These are phyloP conservation scores for Aplochiton taeniatus DNA, from an alignment of 2,797 vertebrate species.

Conservation along the genomic window DNA sequence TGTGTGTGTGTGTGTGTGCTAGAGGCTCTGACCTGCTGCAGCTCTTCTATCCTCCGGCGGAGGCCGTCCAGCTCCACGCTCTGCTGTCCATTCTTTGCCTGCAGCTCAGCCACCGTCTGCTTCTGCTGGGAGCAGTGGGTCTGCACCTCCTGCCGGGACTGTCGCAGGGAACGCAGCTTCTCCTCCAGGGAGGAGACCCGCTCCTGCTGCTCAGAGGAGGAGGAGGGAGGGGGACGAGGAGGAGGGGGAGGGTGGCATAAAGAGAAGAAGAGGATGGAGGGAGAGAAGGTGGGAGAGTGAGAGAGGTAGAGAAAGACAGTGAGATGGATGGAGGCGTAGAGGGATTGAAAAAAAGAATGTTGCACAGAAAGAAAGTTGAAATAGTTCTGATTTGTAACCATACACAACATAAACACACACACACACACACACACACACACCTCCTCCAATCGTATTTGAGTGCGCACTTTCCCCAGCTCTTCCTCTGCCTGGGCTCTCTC, in stretches of 20 bases:
- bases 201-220: constrained; percentile 79
- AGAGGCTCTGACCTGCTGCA: constrained; percentile 82
- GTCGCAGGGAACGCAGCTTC: constrained; percentile 80
- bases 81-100: constrained; percentile 79
- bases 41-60: constrained; percentile 80
- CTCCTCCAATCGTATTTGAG: constrained; percentile 84
- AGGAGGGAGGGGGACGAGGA: neutral
- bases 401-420: neutral
- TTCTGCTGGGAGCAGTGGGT: constrained; percentile 85
- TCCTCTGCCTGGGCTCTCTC: constrained; percentile 85
- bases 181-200: constrained; percentile 81
- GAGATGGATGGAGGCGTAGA: too few species aligned
- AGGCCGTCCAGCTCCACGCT: constrained; percentile 79
- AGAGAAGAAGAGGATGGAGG: neutral
- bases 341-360: too few species aligned
- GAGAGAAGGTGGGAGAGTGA: neutral
- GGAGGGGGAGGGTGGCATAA: too few species aligned
- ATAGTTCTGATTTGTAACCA: neutral
- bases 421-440: constrained; percentile 37
- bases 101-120: constrained; percentile 80
- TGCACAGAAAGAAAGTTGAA: too few species aligned
- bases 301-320: neutral
- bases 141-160: constrained; percentile 88
- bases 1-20: neutral
- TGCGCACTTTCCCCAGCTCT: constrained; percentile 80